Evolutionary conservation across 1,140 invertebrate species (phyloP), one percentile per base, ranked within the genome.

Genomic region (Procambarus virginalis): DNA sequence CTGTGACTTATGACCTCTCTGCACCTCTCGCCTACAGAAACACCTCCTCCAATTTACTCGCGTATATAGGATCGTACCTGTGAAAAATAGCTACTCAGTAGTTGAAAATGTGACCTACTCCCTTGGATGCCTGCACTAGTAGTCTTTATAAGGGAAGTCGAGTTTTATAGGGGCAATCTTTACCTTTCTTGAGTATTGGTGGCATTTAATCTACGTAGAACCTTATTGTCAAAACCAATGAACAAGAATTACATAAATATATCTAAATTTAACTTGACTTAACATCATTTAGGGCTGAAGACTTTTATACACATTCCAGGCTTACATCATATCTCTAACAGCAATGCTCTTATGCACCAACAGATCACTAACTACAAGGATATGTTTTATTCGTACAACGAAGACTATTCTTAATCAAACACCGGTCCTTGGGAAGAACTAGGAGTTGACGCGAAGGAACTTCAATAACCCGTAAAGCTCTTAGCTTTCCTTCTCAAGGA

Each of bases 61-160:
- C 17, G 14, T 34, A n/a, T 80, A 3, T 64, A n/a, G 22, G 70
- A 46, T 81, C 49, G 78, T 79, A 81, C 77, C 55, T 68, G 86
- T 88, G 68, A 88, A 88, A 68, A 55, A 81, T 68, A 88, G 60
- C 86, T 58, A 78, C 64, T 68, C 68, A 88, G 34, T 73, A 49
- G 68, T 88, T 88, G 49, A 75, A 9, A 60, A 46, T 87, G 77
- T 80, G 58, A 87, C 85, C 85, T 88, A 88, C 78, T 80, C 48
- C 49, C 79, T 73, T 75, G 79, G 86, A 88, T 88, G 60, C 78
- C 68, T 48, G 78, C 46, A 73, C 78, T 70, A 70, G 64, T 51
- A 75, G 3, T 60, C 34, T 77, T 58, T 12, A 75, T 76, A 49
- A 75, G 55, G 84, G 77, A 77, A 85, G 83, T 48, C 83, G 51